Evolutionary conservation across 2,888 invertebrate genomes (phyloP).

Genomic region (Andrena trimmerana): DNA sequence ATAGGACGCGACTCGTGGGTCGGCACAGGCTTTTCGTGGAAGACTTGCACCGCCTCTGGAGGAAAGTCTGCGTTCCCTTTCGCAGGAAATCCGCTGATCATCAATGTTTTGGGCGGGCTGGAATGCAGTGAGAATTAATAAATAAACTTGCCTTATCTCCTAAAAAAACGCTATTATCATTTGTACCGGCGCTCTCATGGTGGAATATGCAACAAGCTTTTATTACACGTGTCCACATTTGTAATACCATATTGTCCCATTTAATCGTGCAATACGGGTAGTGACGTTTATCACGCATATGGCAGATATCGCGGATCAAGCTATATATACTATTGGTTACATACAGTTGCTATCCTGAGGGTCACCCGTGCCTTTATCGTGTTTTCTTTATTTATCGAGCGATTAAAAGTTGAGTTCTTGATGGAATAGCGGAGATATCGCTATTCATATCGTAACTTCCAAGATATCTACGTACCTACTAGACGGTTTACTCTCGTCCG

Average conservation of each 20-base stretch:
- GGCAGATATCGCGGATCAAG: conserved; percentile 22
- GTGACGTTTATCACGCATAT: conserved; percentile 41
- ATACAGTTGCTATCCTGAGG: conserved; percentile 12
- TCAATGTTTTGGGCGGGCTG: conserved; percentile 91
- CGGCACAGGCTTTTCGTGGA: conserved; percentile 92
- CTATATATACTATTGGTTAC: conserved; percentile 8
- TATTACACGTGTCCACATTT: conserved; percentile 16
- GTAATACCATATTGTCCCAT: conserved; percentile 22
- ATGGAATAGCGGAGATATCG: background rate
- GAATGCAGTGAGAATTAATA: conserved; percentile 20
- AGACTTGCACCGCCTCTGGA: conserved; percentile 93
- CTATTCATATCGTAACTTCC: background rate
- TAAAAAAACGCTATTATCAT: background rate
- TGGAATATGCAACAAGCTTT: background rate
- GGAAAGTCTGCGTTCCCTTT: conserved; percentile 95
- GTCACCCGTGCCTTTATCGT: background rate
- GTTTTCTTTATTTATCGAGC: conserved; percentile 14
- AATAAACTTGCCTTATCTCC: background rate
- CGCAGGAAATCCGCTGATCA: conserved; percentile 92
- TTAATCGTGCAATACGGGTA: conserved; percentile 20
- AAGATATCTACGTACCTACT: conserved; percentile 85
- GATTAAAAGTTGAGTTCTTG: background rate
- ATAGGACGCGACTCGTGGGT: conserved; percentile 87
- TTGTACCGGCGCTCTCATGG: background rate
- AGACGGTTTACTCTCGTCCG: conserved; percentile 87